Percentiles rank a stretch among this genome's conserved stretches.
Conservation (phyloP, 2,888 invertebrate genomes). For the Meandrusa payeni region DNA sequence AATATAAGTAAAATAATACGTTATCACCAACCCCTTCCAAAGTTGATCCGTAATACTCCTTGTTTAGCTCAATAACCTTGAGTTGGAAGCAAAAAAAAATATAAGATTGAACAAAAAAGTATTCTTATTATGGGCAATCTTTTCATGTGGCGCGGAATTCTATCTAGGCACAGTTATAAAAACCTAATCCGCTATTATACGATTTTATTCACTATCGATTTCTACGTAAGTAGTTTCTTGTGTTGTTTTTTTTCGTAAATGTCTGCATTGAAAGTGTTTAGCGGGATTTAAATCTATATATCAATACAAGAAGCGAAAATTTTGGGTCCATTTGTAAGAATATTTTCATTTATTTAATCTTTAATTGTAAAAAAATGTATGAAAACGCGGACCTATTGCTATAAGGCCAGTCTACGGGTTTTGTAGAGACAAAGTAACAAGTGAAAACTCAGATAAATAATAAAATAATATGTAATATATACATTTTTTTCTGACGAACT, state of each 20-base stretch:
- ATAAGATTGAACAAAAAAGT: conserved; percentile 8
- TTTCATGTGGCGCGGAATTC: conserved; percentile 17
- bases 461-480: no score
- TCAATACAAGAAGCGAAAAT: no score
- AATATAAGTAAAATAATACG: background rate
- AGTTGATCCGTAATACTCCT: background rate
- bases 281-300: background rate
- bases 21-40: conserved; percentile 1
- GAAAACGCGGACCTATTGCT: no score
- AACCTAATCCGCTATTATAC: conserved; percentile 14
- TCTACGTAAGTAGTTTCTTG: conserved; percentile 5
- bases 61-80: conserved; percentile 1
- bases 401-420: no score
- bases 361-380: no score
- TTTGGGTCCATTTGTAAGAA: no score
- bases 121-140: conserved; percentile 1
- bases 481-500: no score
- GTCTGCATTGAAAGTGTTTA: background rate
- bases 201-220: conserved; percentile 8
- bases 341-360: no score
- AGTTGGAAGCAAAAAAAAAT: conserved; percentile 9
- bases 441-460: no score
- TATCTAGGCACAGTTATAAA: background rate
- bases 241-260: background rate
- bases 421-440: no score